A percentile compares a stretch with the other conserved stretches of the same genome.
Evolutionary conservation across 1,140 invertebrate genomes (phyloP).

Genomic region (Condylostylus longicornis): DNA sequence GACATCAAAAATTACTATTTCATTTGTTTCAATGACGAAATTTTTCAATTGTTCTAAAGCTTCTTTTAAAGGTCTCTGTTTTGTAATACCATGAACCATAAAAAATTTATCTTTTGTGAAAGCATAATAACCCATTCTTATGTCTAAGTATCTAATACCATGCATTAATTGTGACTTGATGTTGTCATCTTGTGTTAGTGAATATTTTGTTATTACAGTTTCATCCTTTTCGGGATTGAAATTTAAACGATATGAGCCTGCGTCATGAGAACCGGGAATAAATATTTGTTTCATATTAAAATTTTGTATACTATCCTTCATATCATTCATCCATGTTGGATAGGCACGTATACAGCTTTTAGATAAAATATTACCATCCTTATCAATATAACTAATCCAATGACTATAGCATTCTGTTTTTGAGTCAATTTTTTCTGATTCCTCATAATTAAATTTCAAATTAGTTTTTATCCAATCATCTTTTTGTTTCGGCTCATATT

Average conservation of each 20-base stretch:
- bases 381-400: constrained; percentile 26
- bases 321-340: constrained; percentile 45
- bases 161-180: constrained; percentile 40
- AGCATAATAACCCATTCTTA: constrained; percentile 40
- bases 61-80: constrained; percentile 33
- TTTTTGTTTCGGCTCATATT: constrained; percentile 14
- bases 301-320: constrained; percentile 26
- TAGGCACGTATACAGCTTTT: constrained; percentile 35
- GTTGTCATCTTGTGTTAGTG: constrained; percentile 41
- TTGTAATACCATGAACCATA: constrained; percentile 40
- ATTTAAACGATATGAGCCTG: constrained; percentile 39
- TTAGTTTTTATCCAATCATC: constrained; percentile 26
- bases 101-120: constrained; percentile 33
- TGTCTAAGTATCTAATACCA: constrained; percentile 43
- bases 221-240: constrained; percentile 22
- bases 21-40: constrained; percentile 42
- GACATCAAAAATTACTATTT: constrained; percentile 47
- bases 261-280: constrained; percentile 48
- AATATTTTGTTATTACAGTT: constrained; percentile 33
- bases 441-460: constrained; percentile 21
- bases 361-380: constrained; percentile 16
- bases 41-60: constrained; percentile 37
- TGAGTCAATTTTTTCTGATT: constrained; percentile 15
- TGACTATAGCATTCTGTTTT: constrained; percentile 22
- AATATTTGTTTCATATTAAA: constrained; percentile 37